Percentiles rank a stretch among this genome's conserved stretches.
These are phyloP conservation scores for Argopecten irradians DNA, from an alignment of 1,140 invertebrate genomes.

Conservation along the genomic window DNA sequence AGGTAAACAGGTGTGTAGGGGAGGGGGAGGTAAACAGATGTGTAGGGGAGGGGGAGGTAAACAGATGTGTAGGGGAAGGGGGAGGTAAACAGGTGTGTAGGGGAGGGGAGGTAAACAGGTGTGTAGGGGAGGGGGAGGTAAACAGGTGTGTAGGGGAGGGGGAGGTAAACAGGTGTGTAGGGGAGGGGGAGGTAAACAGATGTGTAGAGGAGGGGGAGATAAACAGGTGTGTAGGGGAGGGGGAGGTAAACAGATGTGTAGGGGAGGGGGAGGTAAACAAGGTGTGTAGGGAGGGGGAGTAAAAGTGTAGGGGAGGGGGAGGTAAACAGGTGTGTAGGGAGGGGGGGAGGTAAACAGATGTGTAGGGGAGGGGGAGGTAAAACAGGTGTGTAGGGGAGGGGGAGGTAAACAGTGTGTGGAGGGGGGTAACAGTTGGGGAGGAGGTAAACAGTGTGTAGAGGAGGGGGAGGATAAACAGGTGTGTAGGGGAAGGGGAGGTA, in stretches of 20 bases:
- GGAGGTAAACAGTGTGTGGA: slow-evolving; percentile 43
- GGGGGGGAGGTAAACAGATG: slow-evolving; percentile 37
- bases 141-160: not conserved
- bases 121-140: not conserved
- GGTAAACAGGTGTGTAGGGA: slow-evolving; percentile 41
- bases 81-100: not conserved
- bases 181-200: not conserved
- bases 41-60: not conserved
- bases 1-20: no score
- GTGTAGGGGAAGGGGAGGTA: slow-evolving; percentile 41
- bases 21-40: not conserved
- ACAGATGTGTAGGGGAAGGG: not conserved
- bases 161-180: not conserved
- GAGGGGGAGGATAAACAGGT: slow-evolving; percentile 25
- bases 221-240: no score
- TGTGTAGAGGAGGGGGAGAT: not conserved
- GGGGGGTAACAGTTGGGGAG: slow-evolving; percentile 39
- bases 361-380: slow-evolving; percentile 37
- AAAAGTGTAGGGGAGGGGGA: slow-evolving; percentile 46
- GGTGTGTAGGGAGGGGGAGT: slow-evolving; percentile 49
- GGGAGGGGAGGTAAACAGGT: not conserved
- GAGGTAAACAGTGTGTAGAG: slow-evolving; percentile 39
- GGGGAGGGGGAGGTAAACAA: slow-evolving; percentile 50
- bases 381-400: slow-evolving; percentile 29
- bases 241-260: not conserved